These are phyloP conservation scores for Echinops telfairi DNA, from an alignment of 2,113 vertebrate species.

Conservation along the genomic window DNA sequence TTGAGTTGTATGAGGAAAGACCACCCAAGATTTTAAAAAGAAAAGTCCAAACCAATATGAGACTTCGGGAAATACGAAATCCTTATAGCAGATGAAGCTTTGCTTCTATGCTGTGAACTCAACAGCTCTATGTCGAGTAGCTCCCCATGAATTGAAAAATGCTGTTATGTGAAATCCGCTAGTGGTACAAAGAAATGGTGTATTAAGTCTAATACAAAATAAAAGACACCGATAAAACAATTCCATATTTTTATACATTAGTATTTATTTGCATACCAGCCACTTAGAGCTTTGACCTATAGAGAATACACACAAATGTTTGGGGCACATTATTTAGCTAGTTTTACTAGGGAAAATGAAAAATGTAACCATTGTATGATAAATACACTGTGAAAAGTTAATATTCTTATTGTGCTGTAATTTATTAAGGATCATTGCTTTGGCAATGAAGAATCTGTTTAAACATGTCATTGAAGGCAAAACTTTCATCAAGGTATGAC, in stretches of 20 bases:
- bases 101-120: not conserved
- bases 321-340: slow-evolving; percentile 14
- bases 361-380: slow-evolving; percentile 65
- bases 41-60: slow-evolving; percentile 3
- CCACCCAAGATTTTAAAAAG: not conserved
- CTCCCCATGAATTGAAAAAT: slow-evolving; percentile 19
- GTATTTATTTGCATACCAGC: not conserved
- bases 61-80: slow-evolving; percentile 56
- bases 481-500: slow-evolving; percentile 77
- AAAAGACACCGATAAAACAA: fast-evolving
- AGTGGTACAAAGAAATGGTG: not conserved
- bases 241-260: not conserved
- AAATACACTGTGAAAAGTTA: slow-evolving; percentile 65
- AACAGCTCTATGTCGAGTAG: not conserved
- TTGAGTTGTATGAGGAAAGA: slow-evolving; percentile 6
- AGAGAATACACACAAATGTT: slow-evolving; percentile 46
- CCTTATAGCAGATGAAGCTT: slow-evolving; percentile 54
- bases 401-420: slow-evolving; percentile 78
- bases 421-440: slow-evolving; percentile 80
- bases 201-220: not conserved
- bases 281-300: not conserved
- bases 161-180: not conserved
- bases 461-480: slow-evolving; percentile 76
- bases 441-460: slow-evolving; percentile 81
- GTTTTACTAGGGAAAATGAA: slow-evolving; percentile 38